Base-by-base conservation (phyloP, 1,140 invertebrate species). In the Drosophila melanogaster region DNA sequence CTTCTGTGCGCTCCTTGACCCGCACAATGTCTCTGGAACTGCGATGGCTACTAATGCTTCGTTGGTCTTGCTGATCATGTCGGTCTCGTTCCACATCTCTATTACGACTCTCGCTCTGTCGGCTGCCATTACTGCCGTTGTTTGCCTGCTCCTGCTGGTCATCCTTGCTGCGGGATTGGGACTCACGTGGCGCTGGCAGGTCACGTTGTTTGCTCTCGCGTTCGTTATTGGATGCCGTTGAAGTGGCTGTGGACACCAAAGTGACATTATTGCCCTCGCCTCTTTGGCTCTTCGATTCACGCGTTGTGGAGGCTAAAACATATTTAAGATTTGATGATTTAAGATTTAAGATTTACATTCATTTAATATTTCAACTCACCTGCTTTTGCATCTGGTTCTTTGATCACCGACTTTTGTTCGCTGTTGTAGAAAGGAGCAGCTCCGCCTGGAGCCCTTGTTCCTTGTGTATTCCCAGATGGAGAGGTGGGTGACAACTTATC, bases 1-100 rank as follows among this genome's bases (percentile, higher is more conserved):
- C 64, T 10, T 81, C 73, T 3, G 75, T 80, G 26, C 90, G 76
- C 30, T 85, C 62, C 62, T 84, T 81, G 12, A 44, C 47, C n/a
- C 54, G 66, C 61, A 11, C 64, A 56, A 46, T 47, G 0, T 83
- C 81, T n/a, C 83, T 30, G 4, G 77, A 77, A 49, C 79, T 81
- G 14, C 83, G 76, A 58, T 74, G 53, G 1, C 61, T 71, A 37
- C 65, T 70, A 30, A 60, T 70, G 17, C 66, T 15, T 11, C 81
- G 77, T 7, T 67, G 84, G 1, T 89, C 84, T 0, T 80, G 55
- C 22, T 78, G 64, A 14, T 55, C 47, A 26, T 64, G n/a, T 60
- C 43, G 24, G 14, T 87, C 84, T 0, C 76, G 60, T 4, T 83
- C 79, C 22, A 33, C 30, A 30, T 90, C 78, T 5, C 77, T 69